Evolutionary conservation across 2,888 invertebrate species (phyloP), one percentile per base, ranked within the genome.

Genomic region (Trissolcus japonicus): DNA sequence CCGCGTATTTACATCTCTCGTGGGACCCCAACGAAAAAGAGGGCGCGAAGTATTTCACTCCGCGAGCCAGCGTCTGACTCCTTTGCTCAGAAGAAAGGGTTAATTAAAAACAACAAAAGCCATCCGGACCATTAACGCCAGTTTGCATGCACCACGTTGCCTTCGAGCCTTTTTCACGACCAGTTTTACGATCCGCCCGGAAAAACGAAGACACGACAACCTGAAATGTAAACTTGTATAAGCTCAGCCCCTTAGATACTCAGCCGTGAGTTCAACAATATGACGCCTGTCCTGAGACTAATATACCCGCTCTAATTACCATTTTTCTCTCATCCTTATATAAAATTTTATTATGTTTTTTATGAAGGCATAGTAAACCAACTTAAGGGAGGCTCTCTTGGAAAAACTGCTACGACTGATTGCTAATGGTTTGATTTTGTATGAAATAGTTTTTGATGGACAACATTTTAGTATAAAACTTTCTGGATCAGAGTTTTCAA

Each of bases 71-170:
- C 43, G 73, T 61, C 67, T 66, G 80, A 82, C 80, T 83, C 83
- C 81, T 84, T 86, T 86, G 83, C 83, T 82, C 83, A 86, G 43
- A 89, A 88, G 87, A 89, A 89, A 88, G 89, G 89, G 89, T 89
- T 89, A 88, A 89, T 89, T 89, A 89, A 89, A 89, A 89, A 89
- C 86, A 89, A 88, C 89, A 88, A 88, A 89, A 88, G 89, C 88
- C 84, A 87, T 88, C 85, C 86, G 81, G 82, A 85, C 88, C 85
- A 89, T 89, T 89, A 89, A 87, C 88, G 87, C 85, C 86, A 86
- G 89, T 89, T 89, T 89, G 88, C 88, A 88, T 89, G 88, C 89
- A 86, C 85, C 81, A 82, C 83, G 83, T 86, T 87, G 86, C 84
- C 85, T 84, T 88, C 86, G 87, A 82, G 83, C 84, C 85, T 82